Conservation (phyloP, 2,113 vertebrate species). For the Gnathonemus longibarbis region DNA sequence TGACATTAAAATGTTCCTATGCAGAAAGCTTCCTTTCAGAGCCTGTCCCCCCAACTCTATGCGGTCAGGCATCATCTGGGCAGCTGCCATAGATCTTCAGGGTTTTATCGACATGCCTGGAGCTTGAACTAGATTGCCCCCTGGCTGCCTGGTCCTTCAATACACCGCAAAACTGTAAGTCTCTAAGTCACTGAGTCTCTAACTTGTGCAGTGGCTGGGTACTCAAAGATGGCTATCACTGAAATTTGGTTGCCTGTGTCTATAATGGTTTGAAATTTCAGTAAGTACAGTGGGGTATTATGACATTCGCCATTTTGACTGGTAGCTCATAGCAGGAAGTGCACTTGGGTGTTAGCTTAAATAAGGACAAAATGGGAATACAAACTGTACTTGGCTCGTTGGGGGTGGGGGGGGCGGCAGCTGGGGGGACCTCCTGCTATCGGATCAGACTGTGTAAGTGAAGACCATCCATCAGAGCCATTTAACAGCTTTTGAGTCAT, state of each 20-base stretch:
- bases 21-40: not conserved
- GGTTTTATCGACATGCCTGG: not conserved
- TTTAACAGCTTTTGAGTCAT: slow-evolving; percentile 70
- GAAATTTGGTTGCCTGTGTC: not conserved
- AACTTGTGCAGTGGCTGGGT: not conserved
- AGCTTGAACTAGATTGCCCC: not conserved
- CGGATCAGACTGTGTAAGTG: slow-evolving; percentile 63
- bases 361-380: slow-evolving; percentile 44
- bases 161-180: not conserved
- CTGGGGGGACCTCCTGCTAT: slow-evolving; percentile 65
- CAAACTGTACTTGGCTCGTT: slow-evolving; percentile 40
- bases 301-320: not conserved
- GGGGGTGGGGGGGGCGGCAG: slow-evolving; percentile 39
- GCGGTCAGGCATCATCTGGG: not conserved
- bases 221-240: not conserved
- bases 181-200: not conserved
- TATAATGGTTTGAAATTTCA: not conserved
- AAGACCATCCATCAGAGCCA: slow-evolving; percentile 73
- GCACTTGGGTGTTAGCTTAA: not conserved
- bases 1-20: not conserved
- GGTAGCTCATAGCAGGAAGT: not conserved
- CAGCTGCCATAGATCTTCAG: not conserved
- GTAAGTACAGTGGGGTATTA: not conserved
- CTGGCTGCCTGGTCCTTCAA: not conserved
- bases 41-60: not conserved